These are phyloP conservation scores for Ophioderma brevispina DNA, from an alignment of 35 echinoderm and acorn worm genomes.

Conservation along the genomic window DNA sequence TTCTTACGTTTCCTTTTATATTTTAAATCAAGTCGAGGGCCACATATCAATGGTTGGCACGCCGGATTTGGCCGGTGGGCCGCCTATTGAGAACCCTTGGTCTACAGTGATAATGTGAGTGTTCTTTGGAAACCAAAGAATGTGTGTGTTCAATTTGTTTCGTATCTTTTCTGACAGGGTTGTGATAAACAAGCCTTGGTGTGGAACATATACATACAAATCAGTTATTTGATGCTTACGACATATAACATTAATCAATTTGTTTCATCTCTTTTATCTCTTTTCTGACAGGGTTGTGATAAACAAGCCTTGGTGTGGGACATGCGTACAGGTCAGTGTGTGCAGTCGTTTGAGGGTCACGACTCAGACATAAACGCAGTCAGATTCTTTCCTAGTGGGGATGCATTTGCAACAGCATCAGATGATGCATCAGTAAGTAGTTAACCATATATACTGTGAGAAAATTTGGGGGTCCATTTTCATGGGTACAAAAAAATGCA, in stretches of 20 bases:
- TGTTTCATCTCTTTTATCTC: no score
- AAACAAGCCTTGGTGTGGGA: slow-evolving; percentile 99
- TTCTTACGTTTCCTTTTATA: no score
- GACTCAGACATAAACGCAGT: slow-evolving; percentile 97
- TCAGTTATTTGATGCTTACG: slow-evolving; percentile 96
- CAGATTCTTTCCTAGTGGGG: slow-evolving; percentile 95
- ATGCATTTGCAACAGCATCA: slow-evolving; percentile 98
- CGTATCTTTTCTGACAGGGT: slow-evolving; percentile 58
- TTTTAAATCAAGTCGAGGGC: no score
- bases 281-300: slow-evolving; percentile 84
- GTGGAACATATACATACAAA: slow-evolving; percentile 96
- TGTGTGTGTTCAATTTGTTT: no score
- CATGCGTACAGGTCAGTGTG: slow-evolving; percentile 97
- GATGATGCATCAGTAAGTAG: slow-evolving; percentile 91
- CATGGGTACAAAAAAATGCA: no score
- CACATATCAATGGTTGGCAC: no score
- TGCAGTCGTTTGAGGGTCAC: slow-evolving; percentile 98
- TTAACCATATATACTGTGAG: no score
- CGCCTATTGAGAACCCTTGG: no score
- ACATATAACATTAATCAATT: slow-evolving; percentile 91
- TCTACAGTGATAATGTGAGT: no score
- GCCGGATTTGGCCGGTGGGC: no score
- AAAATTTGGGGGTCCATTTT: no score
- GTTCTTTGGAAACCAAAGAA: no score
- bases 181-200: slow-evolving; percentile 99